A percentile compares a stretch with the other conserved stretches of the same genome.
These are phyloP conservation scores for Lochmaea crataegi DNA, from an alignment of 2,888 invertebrate species.

Conservation along the genomic window DNA sequence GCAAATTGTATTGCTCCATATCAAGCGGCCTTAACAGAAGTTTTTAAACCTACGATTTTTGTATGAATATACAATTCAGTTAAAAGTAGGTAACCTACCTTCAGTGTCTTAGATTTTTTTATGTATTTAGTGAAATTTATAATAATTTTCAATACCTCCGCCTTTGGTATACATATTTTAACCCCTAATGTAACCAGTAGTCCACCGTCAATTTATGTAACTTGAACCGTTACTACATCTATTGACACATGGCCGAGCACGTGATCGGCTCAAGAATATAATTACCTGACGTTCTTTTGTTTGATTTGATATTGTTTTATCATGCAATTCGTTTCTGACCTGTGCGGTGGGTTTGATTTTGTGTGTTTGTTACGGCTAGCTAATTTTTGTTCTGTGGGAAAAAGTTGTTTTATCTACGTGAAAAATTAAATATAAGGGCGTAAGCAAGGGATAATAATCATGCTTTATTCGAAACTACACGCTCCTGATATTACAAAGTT, in stretches of 20 bases:
- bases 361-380: slow-evolving; percentile 13
- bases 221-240: slow-evolving; percentile 38
- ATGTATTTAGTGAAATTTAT: neutral
- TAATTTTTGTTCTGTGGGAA: slow-evolving; percentile 9
- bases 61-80: too few species aligned
- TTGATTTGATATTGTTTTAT: slow-evolving; percentile 61
- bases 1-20: too few species aligned
- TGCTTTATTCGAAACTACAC: too few species aligned
- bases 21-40: too few species aligned
- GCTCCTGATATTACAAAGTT: too few species aligned
- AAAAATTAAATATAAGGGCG: neutral
- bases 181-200: slow-evolving; percentile 7
- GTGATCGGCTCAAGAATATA: slow-evolving; percentile 53
- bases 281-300: slow-evolving; percentile 53
- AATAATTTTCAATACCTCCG: neutral
- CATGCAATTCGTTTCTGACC: slow-evolving; percentile 58
- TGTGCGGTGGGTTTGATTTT: slow-evolving; percentile 16
- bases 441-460: neutral
- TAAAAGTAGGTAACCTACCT: too few species aligned
- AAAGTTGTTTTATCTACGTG: neutral
- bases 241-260: slow-evolving; percentile 50
- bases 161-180: neutral
- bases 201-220: slow-evolving; percentile 2
- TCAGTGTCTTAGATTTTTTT: too few species aligned
- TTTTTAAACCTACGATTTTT: too few species aligned